Conservation (phyloP, 2,888 invertebrate species). For the Lordiphosa fenestrarum region DNA sequence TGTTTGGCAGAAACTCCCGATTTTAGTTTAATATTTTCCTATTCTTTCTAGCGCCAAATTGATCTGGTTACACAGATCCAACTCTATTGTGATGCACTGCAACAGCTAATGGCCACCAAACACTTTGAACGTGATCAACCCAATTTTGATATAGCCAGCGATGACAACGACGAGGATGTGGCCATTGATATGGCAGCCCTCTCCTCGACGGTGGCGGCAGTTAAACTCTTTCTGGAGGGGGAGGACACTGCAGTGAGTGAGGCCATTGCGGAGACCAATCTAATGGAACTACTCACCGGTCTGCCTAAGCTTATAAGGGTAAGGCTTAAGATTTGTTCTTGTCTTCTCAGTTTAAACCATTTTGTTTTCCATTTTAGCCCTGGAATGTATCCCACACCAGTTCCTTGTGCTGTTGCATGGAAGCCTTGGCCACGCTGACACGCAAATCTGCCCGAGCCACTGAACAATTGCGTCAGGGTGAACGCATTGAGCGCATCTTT, state of each 20-base stretch:
- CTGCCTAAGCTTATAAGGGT: constrained; percentile 78
- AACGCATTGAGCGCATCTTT: constrained; percentile 75
- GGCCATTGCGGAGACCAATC: constrained; percentile 79
- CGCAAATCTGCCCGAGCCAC: constrained; percentile 64
- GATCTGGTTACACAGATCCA: constrained; percentile 81
- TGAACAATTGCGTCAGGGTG: constrained; percentile 61
- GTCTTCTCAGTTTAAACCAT: neutral
- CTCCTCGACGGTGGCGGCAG: constrained; percentile 76
- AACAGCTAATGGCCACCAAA: constrained; percentile 75
- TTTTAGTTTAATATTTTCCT: neutral
- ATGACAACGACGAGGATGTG: constrained; percentile 61
- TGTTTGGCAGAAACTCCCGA: too few species aligned
- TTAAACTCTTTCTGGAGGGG: constrained; percentile 75
- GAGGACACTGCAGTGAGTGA: constrained; percentile 70
- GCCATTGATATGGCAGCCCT: constrained; percentile 78
- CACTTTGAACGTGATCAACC: constrained; percentile 70
- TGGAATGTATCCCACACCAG: constrained; percentile 76
- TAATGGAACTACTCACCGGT: constrained; percentile 78
- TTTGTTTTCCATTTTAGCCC: constrained; percentile 44
- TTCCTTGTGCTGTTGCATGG: constrained; percentile 73
- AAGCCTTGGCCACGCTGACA: constrained; percentile 69
- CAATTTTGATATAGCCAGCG: constrained; percentile 75
- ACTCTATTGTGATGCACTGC: constrained; percentile 79
- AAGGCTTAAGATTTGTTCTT: neutral
- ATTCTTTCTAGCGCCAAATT: constrained; percentile 82